Evolutionary conservation across 2,888 invertebrate species (phyloP).

Genomic region (Agelastica alni): DNA sequence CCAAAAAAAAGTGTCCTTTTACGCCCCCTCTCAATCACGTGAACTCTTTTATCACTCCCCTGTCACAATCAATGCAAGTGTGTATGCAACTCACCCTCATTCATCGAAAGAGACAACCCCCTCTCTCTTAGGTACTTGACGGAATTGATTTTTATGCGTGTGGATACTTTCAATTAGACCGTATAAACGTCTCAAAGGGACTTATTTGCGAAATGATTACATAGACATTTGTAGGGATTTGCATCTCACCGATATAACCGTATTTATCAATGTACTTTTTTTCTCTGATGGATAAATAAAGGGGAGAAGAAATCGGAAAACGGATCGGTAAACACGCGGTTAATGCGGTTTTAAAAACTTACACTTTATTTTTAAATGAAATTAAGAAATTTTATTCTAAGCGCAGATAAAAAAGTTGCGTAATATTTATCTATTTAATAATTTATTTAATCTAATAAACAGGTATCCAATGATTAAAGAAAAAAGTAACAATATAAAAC

Average conservation of each 20-base stretch:
- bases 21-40: conserved; percentile 34
- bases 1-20: conserved; percentile 32
- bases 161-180: conserved; percentile 54
- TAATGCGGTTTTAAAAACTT: too few relatives aligned
- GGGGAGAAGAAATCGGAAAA: not conserved
- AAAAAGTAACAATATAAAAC: too few relatives aligned
- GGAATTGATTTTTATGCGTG: conserved; percentile 53
- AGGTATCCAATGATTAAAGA: too few relatives aligned
- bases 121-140: conserved; percentile 43
- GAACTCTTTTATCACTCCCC: conserved; percentile 42
- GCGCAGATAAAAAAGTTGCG: too few relatives aligned
- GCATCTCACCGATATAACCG: conserved; percentile 36
- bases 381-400: too few relatives aligned
- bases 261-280: conserved; percentile 9
- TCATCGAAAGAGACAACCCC: conserved; percentile 32
- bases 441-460: too few relatives aligned
- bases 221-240: conserved; percentile 46
- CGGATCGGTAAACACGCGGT: too few relatives aligned
- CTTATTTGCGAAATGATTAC: conserved; percentile 44
- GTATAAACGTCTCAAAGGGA: conserved; percentile 43
- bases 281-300: not conserved
- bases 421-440: too few relatives aligned
- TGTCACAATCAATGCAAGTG: conserved; percentile 42
- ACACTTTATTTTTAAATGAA: too few relatives aligned
- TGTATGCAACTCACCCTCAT: conserved; percentile 35